These are phyloP conservation scores for Pontoporia blainvillei DNA, from an alignment of 2,113 vertebrate species.

Conservation along the genomic window DNA sequence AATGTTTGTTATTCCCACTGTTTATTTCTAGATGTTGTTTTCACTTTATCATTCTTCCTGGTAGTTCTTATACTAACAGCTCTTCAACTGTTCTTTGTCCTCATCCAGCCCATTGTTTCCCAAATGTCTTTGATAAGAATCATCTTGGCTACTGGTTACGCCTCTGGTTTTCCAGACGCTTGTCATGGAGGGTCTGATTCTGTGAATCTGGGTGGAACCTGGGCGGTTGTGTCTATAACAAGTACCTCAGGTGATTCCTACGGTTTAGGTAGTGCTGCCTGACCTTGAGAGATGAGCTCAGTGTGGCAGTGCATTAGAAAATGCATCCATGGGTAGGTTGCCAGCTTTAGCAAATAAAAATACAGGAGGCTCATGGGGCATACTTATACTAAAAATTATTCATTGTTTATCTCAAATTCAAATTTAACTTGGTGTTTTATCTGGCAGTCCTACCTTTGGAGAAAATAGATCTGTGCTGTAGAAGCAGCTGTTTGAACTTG, in stretches of 20 bases:
- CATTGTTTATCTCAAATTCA: background rate
- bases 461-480: background rate
- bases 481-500: background rate
- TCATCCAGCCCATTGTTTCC: background rate
- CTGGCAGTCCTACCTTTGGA: background rate
- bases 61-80: background rate
- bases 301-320: background rate
- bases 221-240: background rate
- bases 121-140: background rate
- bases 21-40: conserved; percentile 11
- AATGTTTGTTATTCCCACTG: background rate
- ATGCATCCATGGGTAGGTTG: accelerated
- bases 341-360: background rate
- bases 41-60: background rate
- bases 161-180: background rate
- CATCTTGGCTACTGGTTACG: background rate
- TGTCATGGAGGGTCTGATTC: background rate
- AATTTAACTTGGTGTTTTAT: background rate
- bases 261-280: background rate
- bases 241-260: background rate
- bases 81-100: background rate
- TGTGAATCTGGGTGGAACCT: background rate
- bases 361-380: background rate
- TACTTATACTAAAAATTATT: background rate
- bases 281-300: background rate